phyloP scores from a whole-genome alignment of 2,797 vertebrate genomes.

The Bradypus variegatus region DNA sequence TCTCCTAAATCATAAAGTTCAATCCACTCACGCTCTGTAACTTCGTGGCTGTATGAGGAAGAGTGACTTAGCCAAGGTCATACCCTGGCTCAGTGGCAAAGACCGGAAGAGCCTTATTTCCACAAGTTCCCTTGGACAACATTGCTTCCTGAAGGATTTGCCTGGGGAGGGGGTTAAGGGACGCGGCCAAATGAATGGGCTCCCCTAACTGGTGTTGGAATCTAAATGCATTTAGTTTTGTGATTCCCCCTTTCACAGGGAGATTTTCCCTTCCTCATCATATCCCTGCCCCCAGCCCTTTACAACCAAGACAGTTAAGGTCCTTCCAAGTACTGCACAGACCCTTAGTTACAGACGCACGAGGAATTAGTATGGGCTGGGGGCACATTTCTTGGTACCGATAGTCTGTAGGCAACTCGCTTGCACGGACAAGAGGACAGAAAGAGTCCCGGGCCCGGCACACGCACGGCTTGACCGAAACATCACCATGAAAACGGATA shows the following conservation, averaged over 20 bases:
- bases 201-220: background rate
- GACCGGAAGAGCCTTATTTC: background rate
- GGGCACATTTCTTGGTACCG: background rate
- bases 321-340: background rate
- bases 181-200: background rate
- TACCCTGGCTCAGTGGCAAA: background rate
- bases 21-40: background rate
- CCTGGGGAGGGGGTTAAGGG: background rate
- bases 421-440: background rate
- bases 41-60: background rate
- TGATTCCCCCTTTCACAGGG: background rate
- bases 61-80: background rate
- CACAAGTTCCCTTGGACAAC: background rate
- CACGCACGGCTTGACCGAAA: fast-evolving
- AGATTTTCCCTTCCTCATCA: background rate
- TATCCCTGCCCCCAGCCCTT: background rate
- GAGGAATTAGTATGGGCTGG: background rate
- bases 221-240: background rate
- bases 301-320: background rate
- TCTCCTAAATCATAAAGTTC: background rate
- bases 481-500: background rate
- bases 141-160: background rate
- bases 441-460: background rate
- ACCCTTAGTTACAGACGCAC: background rate
- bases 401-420: background rate